Base-by-base conservation (phyloP, 92 coral and sea anemone genomes). In the Virgularia gustaviana region DNA sequence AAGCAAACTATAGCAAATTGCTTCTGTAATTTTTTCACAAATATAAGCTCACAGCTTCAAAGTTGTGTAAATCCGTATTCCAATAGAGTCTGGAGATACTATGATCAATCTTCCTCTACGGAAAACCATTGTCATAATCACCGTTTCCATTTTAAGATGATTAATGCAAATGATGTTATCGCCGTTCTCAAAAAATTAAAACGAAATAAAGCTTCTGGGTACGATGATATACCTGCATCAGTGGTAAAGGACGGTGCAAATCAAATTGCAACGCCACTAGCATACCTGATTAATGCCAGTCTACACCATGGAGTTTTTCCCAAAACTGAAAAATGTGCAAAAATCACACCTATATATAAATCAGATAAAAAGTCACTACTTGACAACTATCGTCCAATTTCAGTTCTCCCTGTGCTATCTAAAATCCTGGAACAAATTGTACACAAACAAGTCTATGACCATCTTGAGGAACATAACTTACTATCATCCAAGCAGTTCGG, bases 351-450 rank as follows among this genome's bases (percentile, higher is more conserved):
- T 53, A 53, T 53, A 11, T 34, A 53, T 16, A 53, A 53, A 10
- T 53, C 60, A 12, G 60, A 15, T 23, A 34, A 11, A 53, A 53
- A 4, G 60, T 53, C 60, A n/a, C 27, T n/a, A 53, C 60, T 34
- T 22, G 30, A 53, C 23, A 53, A 53, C 29, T 53, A 53, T 23
- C 60, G 60, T 53, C 30, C 60, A 2, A 53, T 53, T 53, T 53
- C 60, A 34, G 29, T 53, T 53, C 60, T 53, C 30, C 60, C 60
- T 1, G 60, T 34, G 29, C 60, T 53, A 2, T 53, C 60, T 23
- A 53, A 53, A 53, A 53, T 53, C 29, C 29, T 53, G 60, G 60
- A 53, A 53, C 6, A 18, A 53, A 34, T 34, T 22, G 60, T 53
- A 53, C n/a, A n/a, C n/a, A n/a, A n/a, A n/a, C n/a, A n/a, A n/a